Evolutionary conservation across 2,888 invertebrate species (phyloP), one percentile per base, ranked within the genome.

Genomic region (Ectemnius cavifrons): DNA sequence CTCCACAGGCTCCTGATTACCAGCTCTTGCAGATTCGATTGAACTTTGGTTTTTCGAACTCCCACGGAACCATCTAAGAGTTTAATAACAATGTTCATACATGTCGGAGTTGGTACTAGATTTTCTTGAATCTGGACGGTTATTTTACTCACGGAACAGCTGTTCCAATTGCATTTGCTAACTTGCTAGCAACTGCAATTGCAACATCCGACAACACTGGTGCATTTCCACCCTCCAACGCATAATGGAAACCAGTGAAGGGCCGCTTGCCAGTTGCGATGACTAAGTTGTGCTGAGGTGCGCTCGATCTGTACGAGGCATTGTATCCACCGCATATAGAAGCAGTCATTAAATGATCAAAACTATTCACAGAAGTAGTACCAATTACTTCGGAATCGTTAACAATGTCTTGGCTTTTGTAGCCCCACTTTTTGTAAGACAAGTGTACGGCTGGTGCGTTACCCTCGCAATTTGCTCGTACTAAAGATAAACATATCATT

Each of bases 131-230:
- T 52, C 11, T 11, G 13, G 1, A 52, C 4, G 4, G n/a, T 52
- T 16, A 1, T 23, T 52, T 16, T 58, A 93, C 95, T 94, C 88
- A 96, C 95, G 96, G 95, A 81, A 96, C 90, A 58, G 92, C 91
- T 14, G 88, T 87, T 68, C 89, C 89, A 78, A 92, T 91, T 59
- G 95, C 95, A 61, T 94, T 95, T 89, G 97, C 96, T 28, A 98
- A 92, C 92, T 97, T 97, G 87, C 94, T 96, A 1, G 97, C 97
- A 63, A 98, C 96, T 67, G 97, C 97, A 89, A 96, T 95, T 0
- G 98, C 98, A n/a, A 98, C 97, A 89, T 98, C 98, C 64, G 96
- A 95, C 14, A 98, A 92, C 14, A 96, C 93, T 0, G 96, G 96
- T 45, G 95, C 95, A 18, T 95, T 92, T 67, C 95, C 95, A 23